Base-by-base conservation (phyloP, 2,888 invertebrate species). In the Falcaria lacertinaria region DNA sequence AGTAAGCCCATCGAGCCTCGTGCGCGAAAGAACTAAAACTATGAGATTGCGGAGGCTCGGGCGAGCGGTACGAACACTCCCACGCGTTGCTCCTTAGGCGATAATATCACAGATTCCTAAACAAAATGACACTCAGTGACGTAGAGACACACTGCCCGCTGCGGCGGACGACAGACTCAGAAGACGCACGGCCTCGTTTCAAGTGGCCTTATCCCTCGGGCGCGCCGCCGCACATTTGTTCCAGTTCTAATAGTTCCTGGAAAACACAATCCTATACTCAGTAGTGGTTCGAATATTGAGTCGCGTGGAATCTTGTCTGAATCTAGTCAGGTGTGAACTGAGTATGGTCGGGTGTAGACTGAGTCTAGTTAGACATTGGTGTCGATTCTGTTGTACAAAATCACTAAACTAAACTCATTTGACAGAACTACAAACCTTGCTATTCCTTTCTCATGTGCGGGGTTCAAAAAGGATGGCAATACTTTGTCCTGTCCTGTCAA, bases 51-150 rank as follows among this genome's bases (percentile, higher is more conserved):
- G 54, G 54, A 63, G 57, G 57, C 51, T 58, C 53, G 44, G 60
- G 47, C 43, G 47, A 47, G 48, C 51, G 52, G 47, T 41, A 56
- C 51, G 45, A 45, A 53, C 58, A 57, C 62, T 54, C 49, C 54
- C 47, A 49, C 61, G 60, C 47, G 50, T 59, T 61, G 74, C 76
- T 78, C 74, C 85, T 81, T 80, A 84, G 82, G 83, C 82, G 81
- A 76, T 85, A 86, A 86, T 86, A 86, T 86, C 86, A 86, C 85
- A 86, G 86, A 84, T 85, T 80, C 73, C 78, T 78, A 80, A 75
- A 75, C 69, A 78, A 69, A 60, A 52, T 56, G 65, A 70, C 61
- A 60, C 64, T 64, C 62, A 52, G 50, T 45, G 58, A 50, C 53
- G 51, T 55, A 54, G 52, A 64, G 52, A 58, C 57, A 19, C 19